Base-by-base conservation (phyloP, 2,797 vertebrate species). In the Bradypodion pumilum region DNA sequence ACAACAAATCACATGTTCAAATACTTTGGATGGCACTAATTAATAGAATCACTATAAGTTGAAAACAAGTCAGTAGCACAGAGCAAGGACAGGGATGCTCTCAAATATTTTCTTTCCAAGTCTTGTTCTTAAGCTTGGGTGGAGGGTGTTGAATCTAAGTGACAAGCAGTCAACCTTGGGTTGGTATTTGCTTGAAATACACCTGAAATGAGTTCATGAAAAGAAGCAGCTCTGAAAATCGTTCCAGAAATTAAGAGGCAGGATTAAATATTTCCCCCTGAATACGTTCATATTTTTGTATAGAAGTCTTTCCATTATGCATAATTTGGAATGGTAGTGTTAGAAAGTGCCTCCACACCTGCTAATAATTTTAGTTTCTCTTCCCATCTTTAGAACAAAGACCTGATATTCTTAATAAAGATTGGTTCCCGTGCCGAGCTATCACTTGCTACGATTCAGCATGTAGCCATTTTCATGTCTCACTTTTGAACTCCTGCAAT, bases 401-500 rank as follows among this genome's bases (percentile, higher is more conserved):
- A 66, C 6, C 19, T 66, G 12, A 37, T 32, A 46, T 81, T 86
- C 32, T n/a, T 19, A 29, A 52, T 66, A 84, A 70, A 83, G 90
- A 82, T 90, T 93, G 84, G 72, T 77, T 89, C 44, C 42, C 37
- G 52, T 90, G 86, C 66, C 74, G 69, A 78, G 42, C 52, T 90
- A 65, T 82, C 92, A 84, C 81, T 87, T 91, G 73, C 88, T 82
- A 86, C 79, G 52, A 91, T 93, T 90, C 82, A 92, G 87, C 69
- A 79, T 83, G 85, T 90, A 85, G 80, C 80, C 87, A 86, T 89
- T 91, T 94, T 93, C 92, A 85, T 65, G 92, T 86, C 80, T 91
- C 92, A 90, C 80, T 93, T 93, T 87, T 93, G 91, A 93, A 94
- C 89, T 90, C 86, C 84, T 84, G 93, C 52, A 93, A 87, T 77